Percentiles rank a stretch among this genome's conserved stretches.
These are phyloP conservation scores for Arnoldichthys spilopterus DNA, from an alignment of 2,797 vertebrate genomes.

Conservation along the genomic window DNA sequence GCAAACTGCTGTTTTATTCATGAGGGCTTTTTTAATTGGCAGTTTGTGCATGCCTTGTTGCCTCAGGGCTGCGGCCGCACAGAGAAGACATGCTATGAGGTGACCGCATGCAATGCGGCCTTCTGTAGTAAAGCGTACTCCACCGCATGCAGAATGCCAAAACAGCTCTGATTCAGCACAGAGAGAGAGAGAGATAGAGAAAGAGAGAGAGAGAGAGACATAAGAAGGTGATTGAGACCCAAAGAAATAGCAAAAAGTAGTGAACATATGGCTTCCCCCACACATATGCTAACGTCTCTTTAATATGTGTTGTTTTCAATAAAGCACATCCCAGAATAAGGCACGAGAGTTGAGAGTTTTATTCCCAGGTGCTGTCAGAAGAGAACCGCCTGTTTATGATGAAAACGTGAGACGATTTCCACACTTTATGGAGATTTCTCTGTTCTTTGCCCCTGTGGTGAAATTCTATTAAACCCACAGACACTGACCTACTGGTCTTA, in stretches of 20 bases:
- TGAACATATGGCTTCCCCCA: not conserved
- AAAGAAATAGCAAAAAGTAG: constrained; percentile 65
- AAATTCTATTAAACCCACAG: constrained; percentile 14
- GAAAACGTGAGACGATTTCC: constrained; percentile 10
- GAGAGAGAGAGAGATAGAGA: not conserved
- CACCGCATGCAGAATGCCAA: not conserved
- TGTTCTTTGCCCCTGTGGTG: not conserved
- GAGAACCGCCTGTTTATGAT: constrained; percentile 5
- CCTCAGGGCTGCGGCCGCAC: not conserved
- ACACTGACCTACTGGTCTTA: constrained; percentile 12
- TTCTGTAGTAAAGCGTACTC: not conserved
- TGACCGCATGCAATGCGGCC: not conserved
- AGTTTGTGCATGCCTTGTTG: not conserved
- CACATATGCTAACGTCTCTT: constrained; percentile 2
- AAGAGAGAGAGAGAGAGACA: no score
- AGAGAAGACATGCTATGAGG: not conserved
- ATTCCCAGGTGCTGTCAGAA: not conserved
- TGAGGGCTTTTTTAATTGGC: constrained; percentile 29
- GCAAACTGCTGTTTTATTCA: constrained; percentile 28
- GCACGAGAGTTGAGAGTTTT: not conserved
- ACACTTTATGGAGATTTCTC: constrained; percentile 20
- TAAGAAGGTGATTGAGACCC: constrained; percentile 53
- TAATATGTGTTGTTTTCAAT: constrained; percentile 4
- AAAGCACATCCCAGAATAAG: not conserved
- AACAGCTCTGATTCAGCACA: constrained; percentile 2